These are phyloP conservation scores for Felis chaus DNA, from an alignment of 2,113 vertebrate genomes.

Conservation along the genomic window DNA sequence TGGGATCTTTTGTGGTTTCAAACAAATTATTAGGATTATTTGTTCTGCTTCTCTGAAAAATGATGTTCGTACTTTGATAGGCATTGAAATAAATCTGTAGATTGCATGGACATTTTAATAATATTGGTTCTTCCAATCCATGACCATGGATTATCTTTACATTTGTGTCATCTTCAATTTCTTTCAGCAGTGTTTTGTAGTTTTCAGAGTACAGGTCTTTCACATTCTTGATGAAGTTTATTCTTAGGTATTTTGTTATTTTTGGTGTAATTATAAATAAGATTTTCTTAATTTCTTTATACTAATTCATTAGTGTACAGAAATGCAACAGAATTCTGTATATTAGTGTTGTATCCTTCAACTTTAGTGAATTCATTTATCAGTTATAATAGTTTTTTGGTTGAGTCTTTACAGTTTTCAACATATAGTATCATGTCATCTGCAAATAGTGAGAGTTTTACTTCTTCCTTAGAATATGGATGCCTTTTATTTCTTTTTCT, in stretches of 20 bases:
- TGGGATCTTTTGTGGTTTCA: neutral
- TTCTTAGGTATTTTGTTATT: neutral
- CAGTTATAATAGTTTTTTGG: no score
- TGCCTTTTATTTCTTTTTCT: neutral
- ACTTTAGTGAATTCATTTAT: no score
- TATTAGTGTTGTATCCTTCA: neutral
- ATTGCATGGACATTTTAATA: neutral
- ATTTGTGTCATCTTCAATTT: neutral
- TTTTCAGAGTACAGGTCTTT: neutral
- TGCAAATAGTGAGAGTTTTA: neutral
- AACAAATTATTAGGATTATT: neutral
- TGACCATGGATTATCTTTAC: neutral
- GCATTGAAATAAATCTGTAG: neutral
- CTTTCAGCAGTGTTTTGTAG: neutral
- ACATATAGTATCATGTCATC: no score
- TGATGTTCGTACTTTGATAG: neutral
- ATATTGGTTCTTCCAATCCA: neutral
- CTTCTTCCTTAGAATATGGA: neutral
- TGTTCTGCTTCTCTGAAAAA: neutral
- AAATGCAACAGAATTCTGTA: neutral
- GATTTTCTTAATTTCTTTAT: neutral
- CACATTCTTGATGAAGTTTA: neutral
- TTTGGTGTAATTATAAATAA: neutral
- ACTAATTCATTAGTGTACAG: neutral
- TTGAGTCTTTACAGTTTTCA: no score